Conservation (phyloP, 2,888 invertebrate species). For the Spodoptera exigua region DNA sequence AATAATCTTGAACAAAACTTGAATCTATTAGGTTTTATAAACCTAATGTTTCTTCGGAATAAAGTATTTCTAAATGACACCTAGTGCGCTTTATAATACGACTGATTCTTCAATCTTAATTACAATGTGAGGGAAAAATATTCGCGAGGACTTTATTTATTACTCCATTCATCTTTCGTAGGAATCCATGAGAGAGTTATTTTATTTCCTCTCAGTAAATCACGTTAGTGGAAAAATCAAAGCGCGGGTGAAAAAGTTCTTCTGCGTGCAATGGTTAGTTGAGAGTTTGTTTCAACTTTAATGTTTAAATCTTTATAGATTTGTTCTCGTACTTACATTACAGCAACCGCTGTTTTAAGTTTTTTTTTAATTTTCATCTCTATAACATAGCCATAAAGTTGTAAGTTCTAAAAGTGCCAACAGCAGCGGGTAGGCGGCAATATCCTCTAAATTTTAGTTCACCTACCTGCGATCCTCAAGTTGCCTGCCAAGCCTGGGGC, state of each 20-base stretch:
- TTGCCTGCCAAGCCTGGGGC: too few relatives aligned
- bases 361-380: too few relatives aligned
- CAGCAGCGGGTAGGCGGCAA: too few relatives aligned
- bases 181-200: constrained; percentile 85
- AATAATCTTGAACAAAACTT: too few relatives aligned
- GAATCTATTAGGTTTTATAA: too few relatives aligned
- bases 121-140: constrained; percentile 33
- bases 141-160: constrained; percentile 40
- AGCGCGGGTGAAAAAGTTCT: constrained; percentile 82
- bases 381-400: too few relatives aligned
- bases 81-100: constrained; percentile 1
- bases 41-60: not conserved
- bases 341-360: too few relatives aligned
- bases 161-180: constrained; percentile 56
- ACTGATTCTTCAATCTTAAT: constrained; percentile 28
- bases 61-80: not conserved
- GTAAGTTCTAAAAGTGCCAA: too few relatives aligned
- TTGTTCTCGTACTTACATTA: too few relatives aligned
- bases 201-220: constrained; percentile 84
- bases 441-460: too few relatives aligned
- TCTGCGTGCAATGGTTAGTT: constrained; percentile 82
- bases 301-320: not conserved
- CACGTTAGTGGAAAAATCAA: constrained; percentile 83
- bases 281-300: constrained; percentile 9
- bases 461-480: too few relatives aligned